These are phyloP conservation scores for Macroglossus sobrinus DNA, from an alignment of 2,113 vertebrate species.

Conservation along the genomic window DNA sequence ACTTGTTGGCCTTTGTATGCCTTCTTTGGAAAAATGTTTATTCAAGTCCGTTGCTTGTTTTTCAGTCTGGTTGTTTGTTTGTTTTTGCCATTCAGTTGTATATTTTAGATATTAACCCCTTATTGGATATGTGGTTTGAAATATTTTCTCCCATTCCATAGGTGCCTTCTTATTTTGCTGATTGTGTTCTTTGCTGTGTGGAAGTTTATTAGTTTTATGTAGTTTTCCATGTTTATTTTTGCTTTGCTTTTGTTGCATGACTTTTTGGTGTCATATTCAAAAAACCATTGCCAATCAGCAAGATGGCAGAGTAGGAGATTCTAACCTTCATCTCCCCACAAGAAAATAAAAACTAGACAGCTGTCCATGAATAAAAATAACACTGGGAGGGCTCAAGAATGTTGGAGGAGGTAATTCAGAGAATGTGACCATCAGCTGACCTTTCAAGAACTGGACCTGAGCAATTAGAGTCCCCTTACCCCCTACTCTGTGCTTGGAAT, in stretches of 20 bases:
- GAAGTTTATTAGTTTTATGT: background rate
- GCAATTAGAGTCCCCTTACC: background rate
- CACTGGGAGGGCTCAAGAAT: background rate
- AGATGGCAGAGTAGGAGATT: background rate
- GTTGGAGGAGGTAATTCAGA: background rate
- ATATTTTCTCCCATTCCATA: background rate
- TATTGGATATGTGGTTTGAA: background rate
- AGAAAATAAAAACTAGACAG: background rate
- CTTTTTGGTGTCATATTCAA: background rate
- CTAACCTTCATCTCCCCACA: background rate
- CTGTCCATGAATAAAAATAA: background rate
- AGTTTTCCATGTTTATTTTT: background rate
- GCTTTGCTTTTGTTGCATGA: background rate
- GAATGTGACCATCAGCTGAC: background rate
- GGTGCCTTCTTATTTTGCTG: background rate
- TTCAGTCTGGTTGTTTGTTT: background rate
- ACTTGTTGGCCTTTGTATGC: background rate
- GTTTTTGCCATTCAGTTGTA: background rate
- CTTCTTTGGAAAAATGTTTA: background rate
- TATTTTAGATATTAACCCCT: background rate
- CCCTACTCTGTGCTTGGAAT: background rate
- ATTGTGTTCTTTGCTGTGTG: background rate
- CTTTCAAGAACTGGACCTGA: background rate
- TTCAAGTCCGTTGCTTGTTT: background rate
- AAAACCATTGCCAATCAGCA: background rate